phyloP scores from a whole-genome alignment of 1,140 invertebrate genomes.

The Brachionus rotundiformis region DNA sequence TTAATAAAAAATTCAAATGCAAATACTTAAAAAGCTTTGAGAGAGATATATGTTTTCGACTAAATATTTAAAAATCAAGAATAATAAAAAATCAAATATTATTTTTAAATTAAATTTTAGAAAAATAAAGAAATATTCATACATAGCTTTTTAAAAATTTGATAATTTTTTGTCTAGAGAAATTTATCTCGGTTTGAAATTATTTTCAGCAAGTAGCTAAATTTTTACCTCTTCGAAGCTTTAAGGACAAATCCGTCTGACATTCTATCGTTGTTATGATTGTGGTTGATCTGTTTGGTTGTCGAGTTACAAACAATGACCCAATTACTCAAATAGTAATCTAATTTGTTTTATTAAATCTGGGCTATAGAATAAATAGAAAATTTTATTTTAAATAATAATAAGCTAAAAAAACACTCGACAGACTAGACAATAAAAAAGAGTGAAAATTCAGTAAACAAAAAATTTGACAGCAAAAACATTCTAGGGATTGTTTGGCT shows the following conservation, averaged over 20 bases:
- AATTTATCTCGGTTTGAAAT: not conserved
- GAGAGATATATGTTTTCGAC: not conserved
- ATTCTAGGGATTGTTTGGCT: too few species aligned
- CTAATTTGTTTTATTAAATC: slow-evolving; percentile 23
- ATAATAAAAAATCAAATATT: not conserved
- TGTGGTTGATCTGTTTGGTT: slow-evolving; percentile 1
- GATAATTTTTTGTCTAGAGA: not conserved
- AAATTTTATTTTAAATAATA: not conserved
- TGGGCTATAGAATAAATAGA: not conserved
- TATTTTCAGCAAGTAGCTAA: not conserved
- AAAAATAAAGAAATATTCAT: not conserved
- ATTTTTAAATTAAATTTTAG: not conserved
- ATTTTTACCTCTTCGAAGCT: slow-evolving; percentile 28
- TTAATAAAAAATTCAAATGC: not conserved
- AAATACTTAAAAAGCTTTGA: not conserved
- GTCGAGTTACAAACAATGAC: slow-evolving; percentile 10
- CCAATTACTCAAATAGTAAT: not conserved
- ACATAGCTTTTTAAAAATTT: not conserved
- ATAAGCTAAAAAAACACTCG: not conserved
- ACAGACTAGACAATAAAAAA: not conserved
- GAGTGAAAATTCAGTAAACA: not conserved
- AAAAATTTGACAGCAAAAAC: too few species aligned
- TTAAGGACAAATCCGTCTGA: slow-evolving; percentile 52
- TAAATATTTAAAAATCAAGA: slow-evolving; percentile 33
- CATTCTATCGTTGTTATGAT: slow-evolving; percentile 33